Conservation (phyloP, 2,113 vertebrate genomes). For the Leptodactylus fuscus region DNA sequence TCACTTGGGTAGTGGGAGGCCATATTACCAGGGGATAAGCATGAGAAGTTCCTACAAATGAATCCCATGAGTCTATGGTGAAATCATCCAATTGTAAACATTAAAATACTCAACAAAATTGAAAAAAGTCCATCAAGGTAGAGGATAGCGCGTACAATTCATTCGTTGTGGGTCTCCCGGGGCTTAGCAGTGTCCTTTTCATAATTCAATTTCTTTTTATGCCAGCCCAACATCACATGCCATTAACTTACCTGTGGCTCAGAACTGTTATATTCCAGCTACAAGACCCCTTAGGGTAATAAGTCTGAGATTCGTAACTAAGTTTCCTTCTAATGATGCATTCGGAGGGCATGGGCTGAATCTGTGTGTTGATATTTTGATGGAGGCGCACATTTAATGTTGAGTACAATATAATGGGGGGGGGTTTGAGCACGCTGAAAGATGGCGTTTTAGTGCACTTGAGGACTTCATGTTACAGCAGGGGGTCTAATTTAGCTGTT, state of each 20-base stretch:
- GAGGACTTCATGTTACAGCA: slow-evolving; percentile 25
- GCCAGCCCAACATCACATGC: neutral
- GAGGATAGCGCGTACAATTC: neutral
- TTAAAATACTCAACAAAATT: slow-evolving; percentile 9
- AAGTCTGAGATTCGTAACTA: slow-evolving; percentile 6
- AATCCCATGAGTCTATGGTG: neutral
- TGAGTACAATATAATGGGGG: neutral
- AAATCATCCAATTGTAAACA: slow-evolving; percentile 19
- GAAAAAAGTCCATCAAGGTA: slow-evolving; percentile 21
- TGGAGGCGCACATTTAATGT: neutral
- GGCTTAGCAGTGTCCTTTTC: neutral
- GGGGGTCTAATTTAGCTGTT: slow-evolving; percentile 35
- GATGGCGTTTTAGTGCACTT: slow-evolving; percentile 35
- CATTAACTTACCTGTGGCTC: slow-evolving; percentile 10
- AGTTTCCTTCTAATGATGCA: slow-evolving; percentile 15
- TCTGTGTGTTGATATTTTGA: neutral
- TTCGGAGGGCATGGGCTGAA: neutral
- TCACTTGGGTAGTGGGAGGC: neutral
- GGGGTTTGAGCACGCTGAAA: slow-evolving; percentile 2
- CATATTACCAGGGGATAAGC: neutral
- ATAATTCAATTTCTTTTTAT: slow-evolving; percentile 22
- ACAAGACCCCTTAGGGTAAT: slow-evolving; percentile 5
- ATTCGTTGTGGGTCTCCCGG: neutral
- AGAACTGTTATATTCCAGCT: neutral
- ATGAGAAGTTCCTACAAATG: neutral